These are phyloP conservation scores for Drosophila fungiperda DNA, from an alignment of 2,888 invertebrate species.

Conservation along the genomic window DNA sequence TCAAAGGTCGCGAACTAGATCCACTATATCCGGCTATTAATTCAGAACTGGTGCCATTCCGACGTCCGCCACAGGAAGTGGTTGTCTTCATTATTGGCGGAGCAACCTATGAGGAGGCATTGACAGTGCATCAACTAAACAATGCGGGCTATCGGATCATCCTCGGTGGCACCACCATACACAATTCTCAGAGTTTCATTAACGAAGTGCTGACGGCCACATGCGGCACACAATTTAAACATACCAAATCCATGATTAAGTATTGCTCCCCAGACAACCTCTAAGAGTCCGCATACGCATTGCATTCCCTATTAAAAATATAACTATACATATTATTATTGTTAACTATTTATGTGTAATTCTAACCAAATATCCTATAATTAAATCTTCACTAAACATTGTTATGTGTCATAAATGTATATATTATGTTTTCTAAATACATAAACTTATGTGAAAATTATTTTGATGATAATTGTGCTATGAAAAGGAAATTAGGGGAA, in stretches of 20 bases:
- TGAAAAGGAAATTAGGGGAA: neutral
- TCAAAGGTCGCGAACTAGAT: conserved; percentile 95
- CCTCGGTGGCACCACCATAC: conserved; percentile 96
- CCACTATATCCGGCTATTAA: conserved; percentile 94
- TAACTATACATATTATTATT: conserved; percentile 41
- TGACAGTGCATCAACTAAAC: conserved; percentile 93
- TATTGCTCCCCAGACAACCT: conserved; percentile 87
- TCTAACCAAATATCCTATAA: conserved; percentile 37
- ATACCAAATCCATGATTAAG: conserved; percentile 90
- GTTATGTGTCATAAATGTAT: conserved; percentile 35
- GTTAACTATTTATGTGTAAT: conserved; percentile 69
- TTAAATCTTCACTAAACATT: conserved; percentile 20
- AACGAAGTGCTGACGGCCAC: conserved; percentile 90
- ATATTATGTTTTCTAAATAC: conserved; percentile 39
- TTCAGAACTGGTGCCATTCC: conserved; percentile 86
- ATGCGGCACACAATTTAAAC: conserved; percentile 88
- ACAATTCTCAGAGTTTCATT: conserved; percentile 93
- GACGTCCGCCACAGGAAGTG: conserved; percentile 94
- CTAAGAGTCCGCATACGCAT: conserved; percentile 50
- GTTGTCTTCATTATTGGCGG: conserved; percentile 98
- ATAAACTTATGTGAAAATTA: conserved; percentile 1
- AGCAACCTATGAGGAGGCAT: conserved; percentile 97
- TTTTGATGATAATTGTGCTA: neutral
- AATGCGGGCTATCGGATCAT: conserved; percentile 90
- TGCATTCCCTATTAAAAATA: conserved; percentile 24